Evolutionary conservation across 37 sponge, comb jelly and placozoan species (phyloP), one percentile per base, ranked within the genome.

Genomic region (Oopsacas minuta): DNA sequence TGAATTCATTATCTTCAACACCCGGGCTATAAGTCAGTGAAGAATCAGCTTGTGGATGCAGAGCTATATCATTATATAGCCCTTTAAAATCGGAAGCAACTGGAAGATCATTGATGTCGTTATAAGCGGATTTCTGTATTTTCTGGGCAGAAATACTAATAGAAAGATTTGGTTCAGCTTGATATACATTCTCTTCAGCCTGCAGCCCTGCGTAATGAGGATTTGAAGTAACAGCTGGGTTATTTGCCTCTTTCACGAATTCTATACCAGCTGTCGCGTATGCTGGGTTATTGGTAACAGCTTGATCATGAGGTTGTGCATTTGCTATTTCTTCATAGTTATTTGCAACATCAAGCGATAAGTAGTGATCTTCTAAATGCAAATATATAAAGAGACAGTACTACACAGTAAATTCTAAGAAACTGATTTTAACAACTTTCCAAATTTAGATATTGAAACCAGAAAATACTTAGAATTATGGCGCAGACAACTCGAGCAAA

Each of bases 211-310:
- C 75, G 22, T 61, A 61, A 25, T 61, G 75, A 3, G 75, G 75
- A 61, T 61, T 61, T 5, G 22, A 61, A 25, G 75, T 61, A 3
- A 61, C 75, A n/a, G 75, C 75, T 61, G 75, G 22, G 22, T 7
- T 34, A 10, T 10, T 5, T n/a, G 20, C 28, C 28, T 25, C 5
- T 10, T 61, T n/a, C 20, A 7, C 75, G 28, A 61, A 20, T 61
- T 12, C 75, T 3, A 61, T 12, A 61, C 75, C 75, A 61, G 75
- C 22, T 17, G n/a, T n/a, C n/a, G 15, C 15, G 22, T 61, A 61
- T 32, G 75, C 75, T 32, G 75, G 75, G 75, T 61, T 61, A 61
- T 61, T 61, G 28, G 75, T 61, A 61, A 61, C 75, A 61, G 28
- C 75, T 61, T 61, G 32, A n/a, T 61, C n/a, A n/a, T n/a, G 32